Conservation (phyloP, 1,140 invertebrate species). For the Reticulitermes speratus region DNA sequence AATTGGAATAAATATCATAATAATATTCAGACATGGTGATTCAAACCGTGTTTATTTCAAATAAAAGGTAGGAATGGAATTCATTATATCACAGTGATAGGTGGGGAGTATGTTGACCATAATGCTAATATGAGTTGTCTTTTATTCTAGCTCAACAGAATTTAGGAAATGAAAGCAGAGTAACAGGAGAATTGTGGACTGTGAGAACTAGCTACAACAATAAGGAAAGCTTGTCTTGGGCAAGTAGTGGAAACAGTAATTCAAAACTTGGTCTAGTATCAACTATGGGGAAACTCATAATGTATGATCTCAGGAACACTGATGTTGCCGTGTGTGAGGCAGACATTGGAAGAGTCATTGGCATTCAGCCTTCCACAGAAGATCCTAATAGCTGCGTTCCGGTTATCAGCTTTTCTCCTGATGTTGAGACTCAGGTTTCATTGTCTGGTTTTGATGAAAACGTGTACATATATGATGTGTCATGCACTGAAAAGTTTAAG, state of each 20-base stretch:
- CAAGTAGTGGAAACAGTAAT: background rate
- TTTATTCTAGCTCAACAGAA: background rate
- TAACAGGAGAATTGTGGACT: background rate
- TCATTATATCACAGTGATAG: too few species aligned
- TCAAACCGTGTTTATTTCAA: too few species aligned
- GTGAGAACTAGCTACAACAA: background rate
- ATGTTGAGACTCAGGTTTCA: background rate
- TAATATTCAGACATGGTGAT: too few species aligned
- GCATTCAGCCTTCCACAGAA: background rate
- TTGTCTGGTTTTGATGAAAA: conserved; percentile 22
- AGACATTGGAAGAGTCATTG: background rate
- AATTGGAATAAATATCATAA: too few species aligned
- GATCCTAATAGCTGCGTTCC: background rate
- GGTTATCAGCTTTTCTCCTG: background rate
- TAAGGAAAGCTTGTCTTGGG: background rate
- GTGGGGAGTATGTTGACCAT: too few species aligned
- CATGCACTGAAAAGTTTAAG: background rate
- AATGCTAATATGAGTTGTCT: too few species aligned
- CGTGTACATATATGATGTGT: conserved; percentile 9
- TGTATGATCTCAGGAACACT: background rate
- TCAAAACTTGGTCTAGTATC: conserved; percentile 12
- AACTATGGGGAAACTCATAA: background rate
- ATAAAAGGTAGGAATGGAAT: too few species aligned
- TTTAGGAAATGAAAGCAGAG: background rate
- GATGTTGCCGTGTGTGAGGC: background rate